Evolutionary conservation across 1,140 invertebrate species (phyloP), one percentile per base, ranked within the genome.

Genomic region (Nixonia krombeini): DNA sequence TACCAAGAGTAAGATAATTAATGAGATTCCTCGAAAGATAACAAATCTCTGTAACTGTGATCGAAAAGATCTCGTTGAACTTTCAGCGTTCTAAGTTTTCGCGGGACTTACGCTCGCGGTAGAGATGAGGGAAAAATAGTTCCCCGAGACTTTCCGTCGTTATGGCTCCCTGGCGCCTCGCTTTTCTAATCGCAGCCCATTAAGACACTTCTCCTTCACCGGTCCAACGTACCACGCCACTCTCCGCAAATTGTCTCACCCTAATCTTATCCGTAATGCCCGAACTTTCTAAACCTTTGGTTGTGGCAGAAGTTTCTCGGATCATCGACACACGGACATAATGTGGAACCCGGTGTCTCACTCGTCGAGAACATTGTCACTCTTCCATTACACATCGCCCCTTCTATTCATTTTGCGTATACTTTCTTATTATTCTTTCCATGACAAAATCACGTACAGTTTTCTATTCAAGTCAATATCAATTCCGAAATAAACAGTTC

Each of bases 101-200:
- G 38, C 50, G 29, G 45, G 29, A 52, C 31, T 41, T 37, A 41
- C 13, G 49, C 35, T 55, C 41, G 35, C 46, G 66, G 72, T 70
- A 64, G 69, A 64, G 69, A 72, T 72, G 63, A 55, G 50, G 37
- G 70, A 77, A 70, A 77, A 78, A 72, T 74, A 72, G 75, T 70
- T 74, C 71, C 64, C 59, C 72, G 33, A 72, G 73, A 62, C 61
- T 73, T 72, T 62, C 40, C 51, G 44, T 53, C 28, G 50, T 61
- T 79, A 83, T 74, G 72, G 74, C 76, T 83, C 82, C 82, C 82
- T 70, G 69, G 79, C 76, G 81, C 76, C 82, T 80, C 75, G 69
- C 82, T 80, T 78, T 76, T 79, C 80, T 84, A 84, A 84, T 84
- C 79, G 80, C 21, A 66, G 57, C 68, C 74, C 79, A 84, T 84